Evolutionary conservation across 1,140 invertebrate genomes (phyloP).

Genomic region (Tribolium madens): DNA sequence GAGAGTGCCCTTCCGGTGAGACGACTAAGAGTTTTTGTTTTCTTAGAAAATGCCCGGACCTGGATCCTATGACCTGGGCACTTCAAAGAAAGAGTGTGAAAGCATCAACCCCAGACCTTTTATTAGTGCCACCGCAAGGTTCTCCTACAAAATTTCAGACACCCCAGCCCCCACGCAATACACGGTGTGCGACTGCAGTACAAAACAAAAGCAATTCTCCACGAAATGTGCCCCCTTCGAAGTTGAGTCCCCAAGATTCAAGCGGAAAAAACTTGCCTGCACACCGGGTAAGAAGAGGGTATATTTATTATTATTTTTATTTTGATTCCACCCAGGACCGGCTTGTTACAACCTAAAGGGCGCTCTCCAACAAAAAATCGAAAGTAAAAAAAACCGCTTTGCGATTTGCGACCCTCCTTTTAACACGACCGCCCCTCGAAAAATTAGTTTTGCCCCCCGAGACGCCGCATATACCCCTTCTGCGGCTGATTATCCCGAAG

Average conservation of each 20-base stretch:
- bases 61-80: slow-evolving; percentile 27
- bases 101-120: slow-evolving; percentile 45
- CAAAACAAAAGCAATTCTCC: slow-evolving; percentile 27
- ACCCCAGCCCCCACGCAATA: slow-evolving; percentile 20
- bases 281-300: slow-evolving; percentile 7
- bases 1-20: not conserved
- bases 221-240: slow-evolving; percentile 6
- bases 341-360: slow-evolving; percentile 44
- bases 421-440: slow-evolving; percentile 19
- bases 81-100: not conserved
- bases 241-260: slow-evolving; percentile 21
- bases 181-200: not conserved
- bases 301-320: too few relatives aligned
- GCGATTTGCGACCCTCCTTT: slow-evolving; percentile 40
- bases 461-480: slow-evolving; percentile 12
- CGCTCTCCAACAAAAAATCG: slow-evolving; percentile 35
- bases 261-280: not conserved
- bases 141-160: slow-evolving; percentile 9
- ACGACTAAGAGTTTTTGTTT: not conserved
- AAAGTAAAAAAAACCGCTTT: slow-evolving; percentile 30
- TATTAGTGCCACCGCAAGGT: slow-evolving; percentile 21
- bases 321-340: slow-evolving; percentile 29
- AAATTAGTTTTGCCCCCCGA: slow-evolving; percentile 1
- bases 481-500: slow-evolving; percentile 31
- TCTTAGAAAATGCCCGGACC: slow-evolving; percentile 41